phyloP scores from a whole-genome alignment of 2,888 invertebrate genomes.

The Aradus depressus region DNA sequence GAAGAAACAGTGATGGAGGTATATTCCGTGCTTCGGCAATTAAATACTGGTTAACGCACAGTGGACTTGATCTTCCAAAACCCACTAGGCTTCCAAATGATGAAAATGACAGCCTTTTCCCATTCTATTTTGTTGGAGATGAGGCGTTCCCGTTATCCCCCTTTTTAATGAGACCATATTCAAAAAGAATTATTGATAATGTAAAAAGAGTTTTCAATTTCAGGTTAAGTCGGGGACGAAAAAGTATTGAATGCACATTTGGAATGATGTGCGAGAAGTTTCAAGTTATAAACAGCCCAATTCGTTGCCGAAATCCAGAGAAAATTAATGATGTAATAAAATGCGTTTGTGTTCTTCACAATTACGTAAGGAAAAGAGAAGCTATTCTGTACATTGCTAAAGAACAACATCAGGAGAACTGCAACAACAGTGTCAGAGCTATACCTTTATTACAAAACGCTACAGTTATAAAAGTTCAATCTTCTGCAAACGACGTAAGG shows the following conservation, averaged over 20 bases:
- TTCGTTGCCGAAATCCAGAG: constrained; percentile 24
- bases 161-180: constrained; percentile 31
- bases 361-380: constrained; percentile 28
- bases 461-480: too few species aligned
- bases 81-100: constrained; percentile 13
- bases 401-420: too few species aligned
- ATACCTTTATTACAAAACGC: too few species aligned
- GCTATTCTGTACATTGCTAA: too few species aligned
- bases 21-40: constrained; percentile 31
- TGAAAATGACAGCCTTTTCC: constrained; percentile 15
- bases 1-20: constrained; percentile 33
- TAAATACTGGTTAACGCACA: too few species aligned
- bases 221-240: constrained; percentile 27
- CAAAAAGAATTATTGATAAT: constrained; percentile 28
- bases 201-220: constrained; percentile 29
- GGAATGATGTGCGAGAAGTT: constrained; percentile 29
- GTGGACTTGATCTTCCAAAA: constrained; percentile 20
- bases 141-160: constrained; percentile 29
- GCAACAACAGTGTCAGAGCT: too few species aligned
- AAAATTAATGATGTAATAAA: constrained; percentile 27
- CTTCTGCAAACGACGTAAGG: too few species aligned
- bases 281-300: constrained; percentile 26
- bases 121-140: constrained; percentile 27
- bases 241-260: constrained; percentile 26
- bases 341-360: constrained; percentile 28